phyloP scores from a whole-genome alignment of 2,113 vertebrate genomes.

The Okapia johnstoni region DNA sequence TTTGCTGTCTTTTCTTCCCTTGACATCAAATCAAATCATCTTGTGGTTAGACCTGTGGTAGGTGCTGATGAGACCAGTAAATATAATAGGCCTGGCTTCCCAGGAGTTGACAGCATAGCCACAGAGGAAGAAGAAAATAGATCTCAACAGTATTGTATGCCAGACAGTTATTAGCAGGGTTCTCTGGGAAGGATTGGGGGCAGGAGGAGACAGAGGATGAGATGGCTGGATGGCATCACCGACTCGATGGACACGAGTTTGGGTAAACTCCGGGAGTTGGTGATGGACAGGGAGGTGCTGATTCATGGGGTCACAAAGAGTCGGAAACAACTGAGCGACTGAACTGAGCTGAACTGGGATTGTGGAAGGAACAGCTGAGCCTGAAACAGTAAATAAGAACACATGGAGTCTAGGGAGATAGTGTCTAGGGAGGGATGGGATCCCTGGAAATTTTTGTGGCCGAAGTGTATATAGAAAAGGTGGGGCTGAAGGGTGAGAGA shows the following conservation, averaged over 20 bases:
- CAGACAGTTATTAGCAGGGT: background rate
- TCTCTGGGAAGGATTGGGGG: background rate
- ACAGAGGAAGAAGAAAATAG: background rate
- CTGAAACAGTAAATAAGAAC: background rate
- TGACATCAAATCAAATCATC: background rate
- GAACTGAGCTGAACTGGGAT: background rate
- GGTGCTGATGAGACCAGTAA: background rate
- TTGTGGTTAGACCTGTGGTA: background rate
- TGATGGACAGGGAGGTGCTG: no score
- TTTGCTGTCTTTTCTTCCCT: background rate
- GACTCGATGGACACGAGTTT: no score
- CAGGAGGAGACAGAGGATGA: no score
- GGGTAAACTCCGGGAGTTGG: no score
- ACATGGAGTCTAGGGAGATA: background rate
- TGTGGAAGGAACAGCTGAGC: background rate
- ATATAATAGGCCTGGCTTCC: background rate
- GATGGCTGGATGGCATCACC: no score
- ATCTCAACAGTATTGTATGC: background rate
- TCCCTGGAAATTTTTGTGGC: background rate
- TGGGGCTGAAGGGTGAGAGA: background rate
- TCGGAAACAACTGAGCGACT: no score
- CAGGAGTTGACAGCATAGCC: background rate
- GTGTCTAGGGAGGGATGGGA: background rate
- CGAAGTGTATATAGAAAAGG: background rate
- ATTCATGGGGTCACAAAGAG: no score